Evolutionary conservation across 2,113 vertebrate species (phyloP).

Genomic region (Struthio camelus): DNA sequence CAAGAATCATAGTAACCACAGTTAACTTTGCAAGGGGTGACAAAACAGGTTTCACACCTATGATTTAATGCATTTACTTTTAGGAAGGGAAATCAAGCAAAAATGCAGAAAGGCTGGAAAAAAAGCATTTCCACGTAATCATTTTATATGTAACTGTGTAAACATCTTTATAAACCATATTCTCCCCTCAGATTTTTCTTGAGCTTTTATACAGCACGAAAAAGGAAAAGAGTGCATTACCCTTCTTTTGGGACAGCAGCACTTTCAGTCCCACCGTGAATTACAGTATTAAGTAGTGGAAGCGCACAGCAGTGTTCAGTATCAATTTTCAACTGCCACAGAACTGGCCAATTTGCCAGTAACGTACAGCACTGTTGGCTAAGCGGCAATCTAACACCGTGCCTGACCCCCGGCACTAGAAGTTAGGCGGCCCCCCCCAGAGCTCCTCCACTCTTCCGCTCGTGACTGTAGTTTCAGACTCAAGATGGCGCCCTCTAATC

Average conservation of each 20-base stretch:
- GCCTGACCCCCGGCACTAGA: accelerated
- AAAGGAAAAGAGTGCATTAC: too few species aligned
- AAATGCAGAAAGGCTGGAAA: accelerated
- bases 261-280: accelerated
- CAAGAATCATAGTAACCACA: too few species aligned
- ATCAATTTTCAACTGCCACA: accelerated
- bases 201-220: accelerated
- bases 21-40: not conserved
- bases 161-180: accelerated
- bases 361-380: too few species aligned
- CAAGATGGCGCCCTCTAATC: not conserved
- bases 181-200: not conserved
- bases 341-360: accelerated
- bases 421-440: not conserved
- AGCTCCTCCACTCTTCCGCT: not conserved
- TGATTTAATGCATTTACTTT: not conserved
- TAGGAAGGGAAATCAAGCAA: not conserved
- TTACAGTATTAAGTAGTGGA: too few species aligned
- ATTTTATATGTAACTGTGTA: accelerated
- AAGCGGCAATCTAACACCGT: accelerated
- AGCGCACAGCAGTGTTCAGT: accelerated
- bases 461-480: not conserved
- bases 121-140: accelerated
- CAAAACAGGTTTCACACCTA: not conserved
- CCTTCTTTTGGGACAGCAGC: too few species aligned